Conservation (phyloP, 2,888 invertebrate species). For the Altica lythri region DNA sequence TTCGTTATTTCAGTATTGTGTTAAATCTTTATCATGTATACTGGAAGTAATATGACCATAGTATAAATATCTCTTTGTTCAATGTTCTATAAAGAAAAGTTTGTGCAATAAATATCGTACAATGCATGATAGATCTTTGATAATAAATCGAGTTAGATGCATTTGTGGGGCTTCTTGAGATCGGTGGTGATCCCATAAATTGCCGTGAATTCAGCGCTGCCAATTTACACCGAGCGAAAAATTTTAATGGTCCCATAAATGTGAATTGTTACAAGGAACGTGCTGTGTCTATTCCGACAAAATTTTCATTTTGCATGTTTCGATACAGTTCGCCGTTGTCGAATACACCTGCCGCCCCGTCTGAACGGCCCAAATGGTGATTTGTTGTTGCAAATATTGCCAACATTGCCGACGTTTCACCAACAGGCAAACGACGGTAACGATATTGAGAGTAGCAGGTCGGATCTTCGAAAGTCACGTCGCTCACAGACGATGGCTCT, state of each 20-base stretch:
- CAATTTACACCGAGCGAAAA: conserved; percentile 29
- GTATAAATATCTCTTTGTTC: no score
- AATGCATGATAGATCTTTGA: no score
- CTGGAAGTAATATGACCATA: no score
- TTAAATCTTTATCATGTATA: no score
- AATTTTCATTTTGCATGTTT: conserved; percentile 32
- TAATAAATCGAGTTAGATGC: background rate
- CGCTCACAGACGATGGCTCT: conserved; percentile 18
- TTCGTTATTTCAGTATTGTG: no score
- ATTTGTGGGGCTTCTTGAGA: conserved; percentile 7
- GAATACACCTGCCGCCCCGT: conserved; percentile 28
- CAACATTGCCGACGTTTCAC: conserved; percentile 22
- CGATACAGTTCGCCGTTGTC: conserved; percentile 30
- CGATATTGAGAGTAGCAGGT: conserved; percentile 21
- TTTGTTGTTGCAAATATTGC: conserved; percentile 34
- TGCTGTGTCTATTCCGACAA: conserved; percentile 26
- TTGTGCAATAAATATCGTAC: no score
- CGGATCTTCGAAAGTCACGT: conserved; percentile 27
- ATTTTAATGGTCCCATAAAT: conserved; percentile 32
- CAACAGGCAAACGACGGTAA: conserved; percentile 27
- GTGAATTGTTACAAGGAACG: conserved; percentile 33
- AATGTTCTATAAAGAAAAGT: no score
- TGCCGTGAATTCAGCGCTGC: conserved; percentile 22
- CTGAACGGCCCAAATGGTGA: conserved; percentile 26
- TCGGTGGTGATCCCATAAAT: conserved; percentile 21